These are phyloP conservation scores for Drosophila takahashii DNA, from an alignment of 1,140 invertebrate genomes.

Conservation along the genomic window DNA sequence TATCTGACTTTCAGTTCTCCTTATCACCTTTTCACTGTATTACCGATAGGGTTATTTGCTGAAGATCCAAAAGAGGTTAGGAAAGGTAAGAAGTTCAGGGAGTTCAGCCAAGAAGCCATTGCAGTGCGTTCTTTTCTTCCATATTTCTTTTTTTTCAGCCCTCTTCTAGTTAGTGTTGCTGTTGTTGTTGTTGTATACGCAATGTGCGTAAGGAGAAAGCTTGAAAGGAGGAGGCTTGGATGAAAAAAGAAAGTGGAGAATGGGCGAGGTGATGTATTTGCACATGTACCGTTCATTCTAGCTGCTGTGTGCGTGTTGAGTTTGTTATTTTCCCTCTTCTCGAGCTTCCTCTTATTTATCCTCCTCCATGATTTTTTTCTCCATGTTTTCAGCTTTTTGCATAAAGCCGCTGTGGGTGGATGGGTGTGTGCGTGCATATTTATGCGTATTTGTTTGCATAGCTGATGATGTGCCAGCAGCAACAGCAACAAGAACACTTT, in stretches of 20 bases:
- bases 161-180: constrained; percentile 15
- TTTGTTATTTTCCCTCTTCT: constrained; percentile 42
- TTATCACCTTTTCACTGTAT: constrained; percentile 25
- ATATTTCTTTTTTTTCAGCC: constrained; percentile 16
- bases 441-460: constrained; percentile 82
- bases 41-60: neutral
- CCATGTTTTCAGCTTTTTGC: constrained; percentile 24
- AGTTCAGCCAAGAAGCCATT: constrained; percentile 56
- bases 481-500: constrained; percentile 55
- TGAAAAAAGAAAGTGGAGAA: constrained; percentile 1
- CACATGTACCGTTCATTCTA: constrained; percentile 26
- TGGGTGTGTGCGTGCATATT: constrained; percentile 66
- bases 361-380: neutral
- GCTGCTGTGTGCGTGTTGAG: constrained; percentile 56
- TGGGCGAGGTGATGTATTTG: constrained; percentile 22
- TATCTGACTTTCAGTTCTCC: neutral
- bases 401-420: constrained; percentile 47
- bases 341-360: constrained; percentile 19
- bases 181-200: constrained; percentile 17
- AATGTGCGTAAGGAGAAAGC: constrained; percentile 40
- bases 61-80: constrained; percentile 8
- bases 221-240: neutral
- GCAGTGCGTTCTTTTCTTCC: constrained; percentile 49
- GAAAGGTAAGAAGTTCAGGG: constrained; percentile 13
- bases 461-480: constrained; percentile 69